Conservation (phyloP, 2,113 vertebrate genomes). For the Apodemus speciosus region DNA sequence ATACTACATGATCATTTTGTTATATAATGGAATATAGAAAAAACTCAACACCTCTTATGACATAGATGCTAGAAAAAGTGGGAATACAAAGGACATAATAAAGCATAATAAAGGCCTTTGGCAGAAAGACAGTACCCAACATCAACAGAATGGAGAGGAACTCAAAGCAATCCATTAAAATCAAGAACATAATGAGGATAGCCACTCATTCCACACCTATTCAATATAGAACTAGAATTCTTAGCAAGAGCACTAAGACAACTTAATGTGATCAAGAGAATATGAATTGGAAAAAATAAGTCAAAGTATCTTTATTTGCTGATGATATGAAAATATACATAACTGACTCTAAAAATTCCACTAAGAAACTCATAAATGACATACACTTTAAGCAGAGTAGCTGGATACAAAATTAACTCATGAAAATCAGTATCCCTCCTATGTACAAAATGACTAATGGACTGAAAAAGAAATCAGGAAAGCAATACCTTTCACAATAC, state of each 20-base stretch:
- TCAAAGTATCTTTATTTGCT: not conserved
- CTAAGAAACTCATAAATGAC: not conserved
- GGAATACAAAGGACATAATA: too few relatives aligned
- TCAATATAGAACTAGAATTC: not conserved
- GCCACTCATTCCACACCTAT: not conserved
- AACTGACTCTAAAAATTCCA: not conserved
- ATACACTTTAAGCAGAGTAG: not conserved
- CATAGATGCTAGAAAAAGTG: too few relatives aligned
- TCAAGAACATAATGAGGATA: not conserved
- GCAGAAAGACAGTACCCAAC: not conserved
- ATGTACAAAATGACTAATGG: not conserved
- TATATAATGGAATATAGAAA: too few relatives aligned
- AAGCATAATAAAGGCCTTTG: not conserved
- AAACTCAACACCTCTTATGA: too few relatives aligned
- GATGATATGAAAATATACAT: not conserved
- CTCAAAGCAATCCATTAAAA: not conserved
- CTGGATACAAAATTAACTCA: not conserved
- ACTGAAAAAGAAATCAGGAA: not conserved
- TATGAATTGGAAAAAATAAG: not conserved
- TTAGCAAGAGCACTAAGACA: not conserved
- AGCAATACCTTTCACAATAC: not conserved
- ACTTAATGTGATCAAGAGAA: not conserved
- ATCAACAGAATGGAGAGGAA: not conserved
- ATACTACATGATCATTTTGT: too few relatives aligned
- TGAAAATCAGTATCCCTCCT: not conserved